Conservation (phyloP, 2,888 invertebrate genomes). For the Belgica antarctica region DNA sequence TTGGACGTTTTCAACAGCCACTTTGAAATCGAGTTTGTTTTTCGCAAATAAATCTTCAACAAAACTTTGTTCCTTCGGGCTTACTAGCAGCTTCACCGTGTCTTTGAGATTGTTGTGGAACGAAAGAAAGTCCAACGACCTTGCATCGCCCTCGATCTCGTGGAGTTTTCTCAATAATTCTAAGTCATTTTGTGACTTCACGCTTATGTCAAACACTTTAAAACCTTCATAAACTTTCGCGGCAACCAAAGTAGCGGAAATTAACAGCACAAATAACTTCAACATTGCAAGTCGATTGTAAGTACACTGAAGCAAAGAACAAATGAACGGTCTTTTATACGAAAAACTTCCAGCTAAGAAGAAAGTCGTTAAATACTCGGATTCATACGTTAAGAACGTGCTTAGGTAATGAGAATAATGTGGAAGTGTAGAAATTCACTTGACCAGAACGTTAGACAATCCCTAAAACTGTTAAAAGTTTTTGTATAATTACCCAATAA, state of each 20-base stretch:
- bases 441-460: too few species aligned
- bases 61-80: slow-evolving; percentile 46
- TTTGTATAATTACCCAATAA: too few species aligned
- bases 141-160: background rate
- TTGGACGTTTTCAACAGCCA: slow-evolving; percentile 50
- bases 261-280: background rate
- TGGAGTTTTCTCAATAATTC: background rate
- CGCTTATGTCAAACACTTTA: slow-evolving; percentile 29
- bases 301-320: too few species aligned
- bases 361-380: too few species aligned
- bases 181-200: background rate
- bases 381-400: too few species aligned
- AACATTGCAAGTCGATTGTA: too few species aligned
- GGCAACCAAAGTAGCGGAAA: background rate
- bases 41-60: slow-evolving; percentile 47
- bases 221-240: background rate
- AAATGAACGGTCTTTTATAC: too few species aligned
- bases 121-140: slow-evolving; percentile 26
- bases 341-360: too few species aligned
- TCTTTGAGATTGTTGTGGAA: slow-evolving; percentile 28
- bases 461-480: too few species aligned
- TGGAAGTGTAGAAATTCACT: too few species aligned
- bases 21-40: slow-evolving; percentile 48
- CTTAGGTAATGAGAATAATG: too few species aligned
- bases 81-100: slow-evolving; percentile 46